Base-by-base conservation (phyloP, 1,140 invertebrate genomes). In the Heliothis virescens region DNA sequence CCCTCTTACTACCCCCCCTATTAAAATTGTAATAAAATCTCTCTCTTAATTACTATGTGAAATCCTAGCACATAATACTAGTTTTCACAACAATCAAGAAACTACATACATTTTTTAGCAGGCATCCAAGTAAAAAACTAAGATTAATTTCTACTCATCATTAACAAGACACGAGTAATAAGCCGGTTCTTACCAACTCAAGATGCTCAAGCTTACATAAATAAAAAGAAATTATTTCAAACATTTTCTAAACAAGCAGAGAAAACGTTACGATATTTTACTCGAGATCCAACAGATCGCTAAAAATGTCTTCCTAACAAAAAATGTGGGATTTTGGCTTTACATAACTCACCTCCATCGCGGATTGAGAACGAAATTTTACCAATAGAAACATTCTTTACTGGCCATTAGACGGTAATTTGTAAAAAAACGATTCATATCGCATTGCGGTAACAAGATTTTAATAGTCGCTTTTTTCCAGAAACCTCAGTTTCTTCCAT, bases 291-390 rank as follows among this genome's bases (percentile, higher is more conserved):
- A 69, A 69, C 65, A 50, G 48, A 69, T 29, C 26, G 47, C 65
- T 53, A 53, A 69, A 18, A 65, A 53, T n/a, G 12, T 69, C 52
- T 26, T 53, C n/a, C 11, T 26, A 69, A 69, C 65, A 69, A 69
- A 69, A 50, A 34, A 34, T n/a, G n/a, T n/a, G 34, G 65, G 65
- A 48, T 69, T 15, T 69, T n/a, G n/a, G n/a, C 12, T 53, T 69
- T 69, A 53, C 65, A 48, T 69, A 69, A 69, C 65, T 69, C 29
- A 26, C 50, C 21, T 69, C 53, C 47, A 69, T 26, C 53, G 48
- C 52, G 62, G 62, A 69, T 53, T 69, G 26, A 26, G 41, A 52
- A 52, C 65, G 50, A 26, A 48, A n/a, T n/a, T 69, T 69, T 52
- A 21, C 57, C 26, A 69, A 69, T 53, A 29, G 53, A 52, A 69